Base-by-base conservation (phyloP, 2,797 vertebrate genomes). In the Tapirus indicus region DNA sequence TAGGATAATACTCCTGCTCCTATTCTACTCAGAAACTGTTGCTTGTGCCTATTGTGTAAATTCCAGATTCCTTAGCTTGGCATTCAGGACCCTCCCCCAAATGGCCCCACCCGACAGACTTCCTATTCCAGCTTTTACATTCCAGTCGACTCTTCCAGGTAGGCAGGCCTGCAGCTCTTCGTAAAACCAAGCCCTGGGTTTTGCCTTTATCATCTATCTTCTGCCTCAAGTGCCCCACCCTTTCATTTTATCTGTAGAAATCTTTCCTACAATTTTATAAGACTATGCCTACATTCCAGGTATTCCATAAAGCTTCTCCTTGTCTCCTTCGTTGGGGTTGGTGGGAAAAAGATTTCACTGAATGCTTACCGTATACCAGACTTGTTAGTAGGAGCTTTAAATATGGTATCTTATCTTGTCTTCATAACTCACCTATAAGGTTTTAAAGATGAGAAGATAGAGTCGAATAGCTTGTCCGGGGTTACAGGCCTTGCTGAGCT, bases 11-110 rank as follows among this genome's bases (percentile, higher is more conserved):
- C n/a, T 68, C 60, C 38, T 91, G 38, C 60, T 74, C 12, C 32
- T 75, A 6, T 80, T 66, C 27, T 52, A 38, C 54, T 84, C 64
- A 83, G 87, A 87, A 89, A 69, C 49, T 10, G 4, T 94, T 74
- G 74, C 23, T 35, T 75, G 8, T 84, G 49, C 80, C 68, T 68
- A 18, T 38, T 87, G 35, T 66, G 38, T 87, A 90, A 84, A 86
- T 88, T 96, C 64, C 47, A 96, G 32, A 66, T 41, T 82, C 41
- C 27, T 47, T 66, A 88, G 74, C 60, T 66, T 84, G 95, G 66
- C 69, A 38, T 92, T 95, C 69, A 74, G 89, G 78, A 92, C 60
- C 60, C 49, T 77, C n/a, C 38, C 23, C 60, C 13, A 94, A 44
- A 47, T n/a, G 54, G 32, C 35, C 38, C 68, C 29, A 62, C 35